Conservation (phyloP, 2,888 invertebrate species). For the Horisme vitalbata region DNA sequence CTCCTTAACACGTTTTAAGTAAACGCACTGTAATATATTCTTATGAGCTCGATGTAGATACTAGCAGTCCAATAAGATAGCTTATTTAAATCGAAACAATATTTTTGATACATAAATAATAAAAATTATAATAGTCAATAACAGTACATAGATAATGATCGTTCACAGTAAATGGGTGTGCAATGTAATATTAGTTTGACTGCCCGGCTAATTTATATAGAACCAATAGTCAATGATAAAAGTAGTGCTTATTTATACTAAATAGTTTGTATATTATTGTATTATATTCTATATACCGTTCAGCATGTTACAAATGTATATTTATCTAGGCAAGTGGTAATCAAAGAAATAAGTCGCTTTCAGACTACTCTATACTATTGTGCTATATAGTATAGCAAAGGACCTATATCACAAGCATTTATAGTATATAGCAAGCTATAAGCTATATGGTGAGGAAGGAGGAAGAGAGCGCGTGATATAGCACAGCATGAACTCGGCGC, state of each 20-base stretch:
- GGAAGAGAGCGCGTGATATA: no score
- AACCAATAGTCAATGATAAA: conserved; percentile 4
- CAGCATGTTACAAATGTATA: background rate
- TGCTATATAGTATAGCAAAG: no score
- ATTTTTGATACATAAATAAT: conserved; percentile 65
- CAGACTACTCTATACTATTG: no score
- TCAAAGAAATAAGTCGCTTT: no score
- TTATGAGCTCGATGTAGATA: conserved; percentile 29
- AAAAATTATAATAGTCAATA: conserved; percentile 48
- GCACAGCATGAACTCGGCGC: no score
- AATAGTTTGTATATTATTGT: conserved; percentile 1
- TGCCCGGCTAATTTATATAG: no score
- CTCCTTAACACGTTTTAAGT: background rate
- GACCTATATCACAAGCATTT: no score
- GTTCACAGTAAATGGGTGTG: conserved; percentile 52
- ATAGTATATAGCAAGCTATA: no score
- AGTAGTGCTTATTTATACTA: conserved; percentile 9
- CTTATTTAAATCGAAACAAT: conserved; percentile 47
- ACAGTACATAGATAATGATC: conserved; percentile 44
- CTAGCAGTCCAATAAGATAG: conserved; percentile 52
- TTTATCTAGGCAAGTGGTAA: no score
- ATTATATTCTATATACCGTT: background rate
- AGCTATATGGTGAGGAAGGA: no score
- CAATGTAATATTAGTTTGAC: conserved; percentile 51
- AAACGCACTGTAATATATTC: conserved; percentile 7